Percentiles rank a stretch among this genome's conserved stretches.
phyloP scores from a whole-genome alignment of 2,113 vertebrate genomes.

The Microcebus tavaratra region DNA sequence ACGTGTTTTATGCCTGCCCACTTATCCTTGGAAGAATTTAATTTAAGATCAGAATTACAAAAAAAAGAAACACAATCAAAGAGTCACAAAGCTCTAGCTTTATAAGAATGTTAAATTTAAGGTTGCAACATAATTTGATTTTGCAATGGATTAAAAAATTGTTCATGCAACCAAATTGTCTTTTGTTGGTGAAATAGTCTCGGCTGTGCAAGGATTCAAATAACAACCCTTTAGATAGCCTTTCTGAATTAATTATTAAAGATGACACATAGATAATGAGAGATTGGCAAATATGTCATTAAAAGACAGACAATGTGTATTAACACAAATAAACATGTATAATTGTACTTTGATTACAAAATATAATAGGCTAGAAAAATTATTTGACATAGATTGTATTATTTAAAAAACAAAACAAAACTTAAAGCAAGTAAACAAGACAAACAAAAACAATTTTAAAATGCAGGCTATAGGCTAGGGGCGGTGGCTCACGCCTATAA shows the following conservation, averaged over 20 bases:
- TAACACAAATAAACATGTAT: too few relatives aligned
- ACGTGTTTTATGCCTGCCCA: background rate
- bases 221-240: background rate
- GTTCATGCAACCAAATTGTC: background rate
- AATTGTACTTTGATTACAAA: background rate
- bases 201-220: background rate
- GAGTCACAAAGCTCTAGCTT: background rate
- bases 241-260: background rate
- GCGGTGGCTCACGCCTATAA: too few relatives aligned
- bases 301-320: background rate
- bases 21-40: background rate
- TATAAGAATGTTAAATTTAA: background rate
- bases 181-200: background rate
- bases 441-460: background rate
- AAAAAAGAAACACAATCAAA: background rate
- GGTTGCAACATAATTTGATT: background rate
- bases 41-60: background rate
- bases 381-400: background rate
- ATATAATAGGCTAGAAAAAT: too few relatives aligned
- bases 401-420: background rate
- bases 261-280: background rate
- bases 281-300: background rate
- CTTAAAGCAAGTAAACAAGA: background rate
- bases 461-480: background rate
- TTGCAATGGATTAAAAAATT: background rate